Conservation (phyloP, 2,888 invertebrate species). For the Heliothis peltigera region DNA sequence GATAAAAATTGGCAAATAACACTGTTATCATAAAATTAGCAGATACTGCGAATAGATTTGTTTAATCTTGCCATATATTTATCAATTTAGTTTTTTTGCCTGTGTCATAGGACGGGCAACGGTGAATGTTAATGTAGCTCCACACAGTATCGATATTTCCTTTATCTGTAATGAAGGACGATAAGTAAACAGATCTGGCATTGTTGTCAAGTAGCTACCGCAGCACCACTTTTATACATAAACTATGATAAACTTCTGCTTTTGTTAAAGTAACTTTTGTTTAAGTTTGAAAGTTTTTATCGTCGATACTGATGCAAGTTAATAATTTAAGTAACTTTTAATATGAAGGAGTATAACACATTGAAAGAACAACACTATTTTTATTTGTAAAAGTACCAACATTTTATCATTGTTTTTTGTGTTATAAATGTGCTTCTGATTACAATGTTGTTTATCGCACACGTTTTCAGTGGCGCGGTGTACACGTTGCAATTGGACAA, state of each 20-base stretch:
- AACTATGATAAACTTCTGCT: slow-evolving; percentile 38
- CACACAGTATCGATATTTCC: slow-evolving; percentile 31
- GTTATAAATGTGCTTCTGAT: slow-evolving; percentile 15
- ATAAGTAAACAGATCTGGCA: slow-evolving; percentile 47
- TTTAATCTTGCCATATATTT: slow-evolving; percentile 48
- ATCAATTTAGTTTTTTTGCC: slow-evolving; percentile 36
- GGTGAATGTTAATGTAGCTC: slow-evolving; percentile 32
- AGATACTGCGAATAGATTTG: slow-evolving; percentile 48
- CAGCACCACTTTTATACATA: slow-evolving; percentile 35
- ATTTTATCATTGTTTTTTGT: background rate
- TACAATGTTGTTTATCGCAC: slow-evolving; percentile 23
- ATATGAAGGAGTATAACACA: background rate
- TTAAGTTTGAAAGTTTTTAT: background rate
- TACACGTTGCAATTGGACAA: slow-evolving; percentile 23
- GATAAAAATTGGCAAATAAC: slow-evolving; percentile 65
- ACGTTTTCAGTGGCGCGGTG: slow-evolving; percentile 28
- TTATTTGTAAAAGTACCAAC: background rate
- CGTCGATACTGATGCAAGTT: too few species aligned
- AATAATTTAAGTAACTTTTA: background rate
- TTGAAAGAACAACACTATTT: background rate
- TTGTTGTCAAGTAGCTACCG: slow-evolving; percentile 50
- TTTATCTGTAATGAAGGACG: slow-evolving; percentile 46
- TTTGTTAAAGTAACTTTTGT: slow-evolving; percentile 11
- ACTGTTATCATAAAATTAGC: slow-evolving; percentile 59
- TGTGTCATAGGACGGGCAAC: slow-evolving; percentile 19